A percentile compares a stretch with the other conserved stretches of the same genome.
Evolutionary conservation across 2,888 invertebrate genomes (phyloP).

Genomic region (Acronicta alni): DNA sequence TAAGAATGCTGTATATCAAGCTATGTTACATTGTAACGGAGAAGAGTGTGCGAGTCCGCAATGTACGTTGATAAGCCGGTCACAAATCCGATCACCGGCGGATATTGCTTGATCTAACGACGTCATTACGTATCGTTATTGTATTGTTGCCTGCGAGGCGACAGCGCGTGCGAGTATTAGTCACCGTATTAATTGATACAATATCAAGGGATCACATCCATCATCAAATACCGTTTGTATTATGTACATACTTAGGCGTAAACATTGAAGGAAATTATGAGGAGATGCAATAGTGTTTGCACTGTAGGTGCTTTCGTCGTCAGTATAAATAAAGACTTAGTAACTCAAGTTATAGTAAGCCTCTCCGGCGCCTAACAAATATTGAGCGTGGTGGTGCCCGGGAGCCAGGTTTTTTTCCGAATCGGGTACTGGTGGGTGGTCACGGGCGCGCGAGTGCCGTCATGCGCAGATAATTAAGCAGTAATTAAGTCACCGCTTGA

Average conservation of each 20-base stretch:
- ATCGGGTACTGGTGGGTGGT: slow-evolving; percentile 1
- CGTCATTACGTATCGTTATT: slow-evolving; percentile 1
- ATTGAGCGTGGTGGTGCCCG: no score
- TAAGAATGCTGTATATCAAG: neutral
- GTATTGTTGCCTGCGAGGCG: neutral
- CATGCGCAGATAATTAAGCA: slow-evolving; percentile 30
- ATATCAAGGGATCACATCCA: slow-evolving; percentile 8
- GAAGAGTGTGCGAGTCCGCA: neutral
- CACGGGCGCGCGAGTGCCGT: slow-evolving; percentile 2
- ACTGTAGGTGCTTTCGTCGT: no score
- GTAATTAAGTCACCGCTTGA: slow-evolving; percentile 27
- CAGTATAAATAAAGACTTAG: no score
- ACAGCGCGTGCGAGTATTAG: neutral
- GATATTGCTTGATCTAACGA: neutral
- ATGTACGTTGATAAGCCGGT: slow-evolving; percentile 7
- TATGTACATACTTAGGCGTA: neutral
- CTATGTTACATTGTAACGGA: no score
- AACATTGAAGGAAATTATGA: neutral
- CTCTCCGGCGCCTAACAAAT: no score
- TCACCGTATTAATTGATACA: slow-evolving; percentile 20
- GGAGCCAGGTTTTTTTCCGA: neutral
- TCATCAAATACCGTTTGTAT: slow-evolving; percentile 3
- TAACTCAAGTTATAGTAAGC: no score
- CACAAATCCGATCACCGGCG: neutral
- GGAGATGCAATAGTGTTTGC: no score